Conservation (phyloP, 2,797 vertebrate genomes). For the Nasua narica region DNA sequence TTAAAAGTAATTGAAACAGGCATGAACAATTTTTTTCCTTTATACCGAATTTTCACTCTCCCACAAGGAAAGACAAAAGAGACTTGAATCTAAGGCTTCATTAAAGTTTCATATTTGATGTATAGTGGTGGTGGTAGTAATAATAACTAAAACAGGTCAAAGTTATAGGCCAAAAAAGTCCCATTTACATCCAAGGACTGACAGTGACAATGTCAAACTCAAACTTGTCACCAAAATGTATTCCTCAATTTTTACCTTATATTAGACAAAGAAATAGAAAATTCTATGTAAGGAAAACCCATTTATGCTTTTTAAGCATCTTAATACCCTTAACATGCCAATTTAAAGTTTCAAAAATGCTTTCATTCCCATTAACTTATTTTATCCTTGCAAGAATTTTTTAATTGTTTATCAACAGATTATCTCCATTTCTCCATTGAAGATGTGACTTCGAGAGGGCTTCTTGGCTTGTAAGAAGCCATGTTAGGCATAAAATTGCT, state of each 20-base stretch:
- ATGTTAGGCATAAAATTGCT: not conserved
- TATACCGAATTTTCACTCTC: not conserved
- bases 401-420: not conserved
- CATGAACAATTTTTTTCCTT: not conserved
- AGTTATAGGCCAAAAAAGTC: not conserved
- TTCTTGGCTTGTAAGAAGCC: not conserved
- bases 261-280: not conserved
- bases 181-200: not conserved
- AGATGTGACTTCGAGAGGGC: not conserved
- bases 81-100: not conserved
- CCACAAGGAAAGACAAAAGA: not conserved
- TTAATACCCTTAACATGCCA: not conserved
- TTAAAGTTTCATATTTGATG: not conserved
- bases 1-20: constrained; percentile 16
- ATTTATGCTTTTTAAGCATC: not conserved
- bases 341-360: not conserved
- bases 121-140: not conserved
- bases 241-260: not conserved
- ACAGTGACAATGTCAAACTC: not conserved
- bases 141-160: not conserved
- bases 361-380: not conserved
- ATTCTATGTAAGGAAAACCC: not conserved
- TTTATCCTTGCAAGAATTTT: constrained; percentile 33
- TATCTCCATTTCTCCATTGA: not conserved
- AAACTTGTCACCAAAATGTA: not conserved